phyloP scores from a whole-genome alignment of 2,113 vertebrate genomes.

The Nettapus auritus region DNA sequence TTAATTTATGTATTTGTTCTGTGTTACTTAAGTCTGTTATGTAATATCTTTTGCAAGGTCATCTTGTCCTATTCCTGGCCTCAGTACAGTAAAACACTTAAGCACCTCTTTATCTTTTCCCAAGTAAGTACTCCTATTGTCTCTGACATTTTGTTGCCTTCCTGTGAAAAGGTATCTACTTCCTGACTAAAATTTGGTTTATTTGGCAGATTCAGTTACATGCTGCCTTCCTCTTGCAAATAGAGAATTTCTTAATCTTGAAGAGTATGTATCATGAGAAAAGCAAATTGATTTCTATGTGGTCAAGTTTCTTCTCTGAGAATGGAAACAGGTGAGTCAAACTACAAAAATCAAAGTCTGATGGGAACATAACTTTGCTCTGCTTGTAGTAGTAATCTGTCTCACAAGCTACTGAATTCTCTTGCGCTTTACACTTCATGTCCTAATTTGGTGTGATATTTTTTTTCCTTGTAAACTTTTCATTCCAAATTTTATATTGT shows the following conservation, averaged over 20 bases:
- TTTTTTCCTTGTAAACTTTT: background rate
- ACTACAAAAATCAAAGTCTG: background rate
- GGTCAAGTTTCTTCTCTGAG: background rate
- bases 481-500: background rate
- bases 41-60: background rate
- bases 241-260: background rate
- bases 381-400: background rate
- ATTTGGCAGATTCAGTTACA: background rate
- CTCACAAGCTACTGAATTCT: background rate
- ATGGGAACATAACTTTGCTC: background rate
- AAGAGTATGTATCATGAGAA: background rate
- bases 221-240: background rate
- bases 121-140: background rate
- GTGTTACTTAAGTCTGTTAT: background rate
- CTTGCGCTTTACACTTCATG: background rate
- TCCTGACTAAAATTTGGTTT: background rate
- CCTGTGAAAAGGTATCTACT: background rate
- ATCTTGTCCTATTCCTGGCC: background rate
- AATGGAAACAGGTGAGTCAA: background rate
- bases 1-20: background rate
- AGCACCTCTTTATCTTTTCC: background rate
- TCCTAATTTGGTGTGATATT: background rate
- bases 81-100: background rate
- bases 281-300: background rate
- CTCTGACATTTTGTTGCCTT: background rate